Conservation (phyloP, 2,888 invertebrate species). For the Epistrophe grossulariae region DNA sequence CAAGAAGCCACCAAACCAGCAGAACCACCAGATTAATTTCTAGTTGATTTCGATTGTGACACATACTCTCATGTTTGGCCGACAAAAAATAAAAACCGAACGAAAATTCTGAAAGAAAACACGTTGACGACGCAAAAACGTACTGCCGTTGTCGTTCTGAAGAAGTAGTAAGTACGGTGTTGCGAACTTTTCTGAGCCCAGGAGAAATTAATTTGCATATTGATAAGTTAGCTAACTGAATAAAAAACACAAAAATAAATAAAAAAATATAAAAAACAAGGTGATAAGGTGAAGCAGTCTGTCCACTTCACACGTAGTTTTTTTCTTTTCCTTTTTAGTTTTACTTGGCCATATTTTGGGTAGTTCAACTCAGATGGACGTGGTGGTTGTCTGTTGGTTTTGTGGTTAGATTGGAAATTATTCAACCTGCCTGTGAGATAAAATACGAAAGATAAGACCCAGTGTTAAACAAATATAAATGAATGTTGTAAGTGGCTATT, state of each 20-base stretch:
- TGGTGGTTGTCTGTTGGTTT: constrained; percentile 18
- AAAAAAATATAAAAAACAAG: constrained; percentile 38
- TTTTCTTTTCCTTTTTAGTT: background rate
- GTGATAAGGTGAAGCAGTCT: constrained; percentile 41
- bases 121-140: constrained; percentile 50
- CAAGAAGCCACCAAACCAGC: constrained; percentile 1
- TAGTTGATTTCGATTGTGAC: constrained; percentile 41
- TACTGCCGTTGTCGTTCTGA: constrained; percentile 31
- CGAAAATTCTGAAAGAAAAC: constrained; percentile 18
- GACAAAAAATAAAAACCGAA: background rate
- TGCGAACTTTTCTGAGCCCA: constrained; percentile 8
- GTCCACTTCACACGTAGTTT: constrained; percentile 45
- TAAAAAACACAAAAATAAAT: constrained; percentile 2
- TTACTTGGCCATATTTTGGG: constrained; percentile 28
- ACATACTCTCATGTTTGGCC: constrained; percentile 32
- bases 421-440: constrained; percentile 20
- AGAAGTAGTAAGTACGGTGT: constrained; percentile 17
- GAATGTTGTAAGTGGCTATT: background rate
- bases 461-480: constrained; percentile 7
- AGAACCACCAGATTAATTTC: constrained; percentile 24
- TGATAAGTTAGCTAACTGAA: constrained; percentile 61
- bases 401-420: constrained; percentile 3
- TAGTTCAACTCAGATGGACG: background rate
- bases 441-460: constrained; percentile 4
- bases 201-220: constrained; percentile 60